phyloP scores from a whole-genome alignment of 2,888 invertebrate species.

The Hirtodrosophila trivittata region DNA sequence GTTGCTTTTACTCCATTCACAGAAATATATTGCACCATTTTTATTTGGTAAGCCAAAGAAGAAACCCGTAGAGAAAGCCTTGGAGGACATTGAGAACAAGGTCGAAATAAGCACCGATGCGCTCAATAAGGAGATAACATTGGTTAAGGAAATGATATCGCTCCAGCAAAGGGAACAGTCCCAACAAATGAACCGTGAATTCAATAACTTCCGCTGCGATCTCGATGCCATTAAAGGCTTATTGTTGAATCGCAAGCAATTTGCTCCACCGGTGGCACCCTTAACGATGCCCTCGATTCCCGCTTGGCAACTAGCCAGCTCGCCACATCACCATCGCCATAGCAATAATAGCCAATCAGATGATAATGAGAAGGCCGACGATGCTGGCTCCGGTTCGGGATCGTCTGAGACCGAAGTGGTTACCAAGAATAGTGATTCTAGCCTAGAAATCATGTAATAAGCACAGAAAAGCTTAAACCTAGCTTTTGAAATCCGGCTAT shows the following conservation, averaged over 20 bases:
- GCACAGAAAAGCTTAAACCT: conserved; percentile 10
- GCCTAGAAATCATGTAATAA: conserved; percentile 89
- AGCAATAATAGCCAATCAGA: conserved; percentile 80
- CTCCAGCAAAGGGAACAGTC: conserved; percentile 81
- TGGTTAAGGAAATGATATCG: conserved; percentile 88
- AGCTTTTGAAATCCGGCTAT: conserved; percentile 26
- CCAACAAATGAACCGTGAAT: conserved; percentile 86
- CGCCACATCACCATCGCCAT: conserved; percentile 80
- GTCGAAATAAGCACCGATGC: conserved; percentile 86
- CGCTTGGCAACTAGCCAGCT: conserved; percentile 89
- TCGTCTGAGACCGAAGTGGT: conserved; percentile 90
- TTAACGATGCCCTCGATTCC: conserved; percentile 88
- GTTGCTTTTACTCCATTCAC: conserved; percentile 41
- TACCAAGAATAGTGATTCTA: conserved; percentile 90
- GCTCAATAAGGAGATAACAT: conserved; percentile 87
- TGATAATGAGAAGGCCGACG: conserved; percentile 85
- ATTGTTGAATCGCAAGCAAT: conserved; percentile 91
- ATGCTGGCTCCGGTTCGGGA: conserved; percentile 87
- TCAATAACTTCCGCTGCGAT: conserved; percentile 88
- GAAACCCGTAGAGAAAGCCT: conserved; percentile 87
- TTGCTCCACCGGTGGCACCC: conserved; percentile 88
- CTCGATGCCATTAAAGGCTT: conserved; percentile 90
- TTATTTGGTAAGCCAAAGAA: conserved; percentile 88
- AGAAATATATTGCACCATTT: conserved; percentile 88
- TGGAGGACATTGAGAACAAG: conserved; percentile 88